Base-by-base conservation (phyloP, 2,888 invertebrate species). In the Tethea ocularis region DNA sequence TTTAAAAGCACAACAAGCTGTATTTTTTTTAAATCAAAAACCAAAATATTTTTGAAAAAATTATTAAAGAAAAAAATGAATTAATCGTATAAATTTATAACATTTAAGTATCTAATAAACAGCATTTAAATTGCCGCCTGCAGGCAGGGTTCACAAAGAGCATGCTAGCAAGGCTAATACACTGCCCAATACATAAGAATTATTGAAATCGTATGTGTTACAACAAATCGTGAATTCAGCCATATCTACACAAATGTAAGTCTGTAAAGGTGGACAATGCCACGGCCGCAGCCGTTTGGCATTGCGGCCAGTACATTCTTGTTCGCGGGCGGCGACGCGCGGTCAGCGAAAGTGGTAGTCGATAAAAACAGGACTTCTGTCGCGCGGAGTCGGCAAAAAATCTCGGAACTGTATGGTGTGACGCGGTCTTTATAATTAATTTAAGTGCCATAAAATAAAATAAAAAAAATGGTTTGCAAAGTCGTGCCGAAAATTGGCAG, bases 391-490 rank as follows among this genome's bases (percentile, higher is more conserved):
- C 10, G 46, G 46, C 46, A 46, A 46, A 46, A 38, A 38, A n/a
- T 20, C 17, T 0, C 10, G 0, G 10, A 22, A 20, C 20, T 22
- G 20, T 20, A 33, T 54, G 54, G 54, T 54, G 33, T 33, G 20
- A 54, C 29, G 7, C 22, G 17, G 6, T 2, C 13, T 54, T 33
- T 33, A 54, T n/a, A 29, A 8, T 26, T 26, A 52, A n/a, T 33
- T 20, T 54, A 2, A 22, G 54, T 54, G 54, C 33, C 33, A 20
- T 54, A 33, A 10, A 54, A 20, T 33, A 20, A 23, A n/a, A 26
- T 61, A 57, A 23, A 52, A 59, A 80, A 66, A 57, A 89, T 89
- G 90, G 89, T 88, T 61, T 88, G 87, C 71, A 89, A 87, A 76
- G 82, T 89, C n/a, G 70, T 83, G 56, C 90, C 89, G 4, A 84